Percentiles rank a stretch among this genome's conserved stretches.
Evolutionary conservation across 2,888 invertebrate species (phyloP).

Genomic region (Lordiphosa andalusiaca): DNA sequence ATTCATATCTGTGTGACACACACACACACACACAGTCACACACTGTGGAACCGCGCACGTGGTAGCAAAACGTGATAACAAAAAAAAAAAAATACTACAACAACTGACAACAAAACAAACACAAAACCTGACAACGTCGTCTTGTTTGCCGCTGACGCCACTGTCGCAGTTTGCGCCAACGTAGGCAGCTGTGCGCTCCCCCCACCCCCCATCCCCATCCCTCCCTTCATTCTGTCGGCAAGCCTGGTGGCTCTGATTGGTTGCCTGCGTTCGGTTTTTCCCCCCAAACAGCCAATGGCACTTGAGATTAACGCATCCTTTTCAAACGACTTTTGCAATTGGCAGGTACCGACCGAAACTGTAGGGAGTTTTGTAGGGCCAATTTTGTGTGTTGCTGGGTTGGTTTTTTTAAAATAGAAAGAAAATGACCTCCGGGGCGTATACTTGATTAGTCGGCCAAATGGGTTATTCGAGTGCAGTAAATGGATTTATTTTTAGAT

Average conservation of each 20-base stretch:
- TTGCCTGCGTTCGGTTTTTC: slow-evolving; percentile 13
- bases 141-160: slow-evolving; percentile 15
- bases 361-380: slow-evolving; percentile 3
- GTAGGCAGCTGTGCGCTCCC: slow-evolving; percentile 14
- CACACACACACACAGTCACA: slow-evolving; percentile 7
- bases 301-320: slow-evolving; percentile 43
- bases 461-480: too few relatives aligned
- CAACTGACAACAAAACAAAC: slow-evolving; percentile 69
- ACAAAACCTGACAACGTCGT: slow-evolving; percentile 64
- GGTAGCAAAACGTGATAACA: slow-evolving; percentile 79
- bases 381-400: slow-evolving; percentile 61
- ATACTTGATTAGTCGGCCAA: slow-evolving; percentile 37
- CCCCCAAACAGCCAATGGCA: slow-evolving; percentile 50
- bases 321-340: slow-evolving; percentile 33
- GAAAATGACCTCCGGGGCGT: slow-evolving; percentile 47
- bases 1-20: slow-evolving; percentile 5
- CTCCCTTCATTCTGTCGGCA: not conserved
- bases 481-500: not conserved
- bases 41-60: slow-evolving; percentile 71
- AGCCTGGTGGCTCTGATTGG: slow-evolving; percentile 66
- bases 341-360: slow-evolving; percentile 30
- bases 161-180: slow-evolving; percentile 6
- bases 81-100: slow-evolving; percentile 51
- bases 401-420: slow-evolving; percentile 38
- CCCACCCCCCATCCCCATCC: too few relatives aligned